Percentiles rank a stretch among this genome's conserved stretches.
These are phyloP conservation scores for Penaeus indicus DNA, from an alignment of 1,140 invertebrate species.

Conservation along the genomic window DNA sequence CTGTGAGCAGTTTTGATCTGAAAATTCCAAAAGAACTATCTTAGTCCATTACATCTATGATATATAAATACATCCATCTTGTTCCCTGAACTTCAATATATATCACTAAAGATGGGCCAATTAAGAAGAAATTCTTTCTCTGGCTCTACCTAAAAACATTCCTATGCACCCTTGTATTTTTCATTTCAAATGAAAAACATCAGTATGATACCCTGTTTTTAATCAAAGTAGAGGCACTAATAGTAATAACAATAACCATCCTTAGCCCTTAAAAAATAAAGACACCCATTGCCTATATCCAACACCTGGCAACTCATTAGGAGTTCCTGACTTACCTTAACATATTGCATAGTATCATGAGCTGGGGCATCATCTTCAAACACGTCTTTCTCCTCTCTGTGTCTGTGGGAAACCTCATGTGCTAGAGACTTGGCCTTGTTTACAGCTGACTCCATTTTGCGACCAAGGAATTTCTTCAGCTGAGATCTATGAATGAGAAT, in stretches of 20 bases:
- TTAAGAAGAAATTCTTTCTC: too few relatives aligned
- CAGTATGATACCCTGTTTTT: too few relatives aligned
- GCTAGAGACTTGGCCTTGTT: constrained; percentile 91
- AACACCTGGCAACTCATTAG: background rate
- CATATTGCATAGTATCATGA: constrained; percentile 83
- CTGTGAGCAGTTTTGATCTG: constrained; percentile 91
- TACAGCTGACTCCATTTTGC: constrained; percentile 88
- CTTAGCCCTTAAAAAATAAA: background rate
- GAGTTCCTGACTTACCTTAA: constrained; percentile 75
- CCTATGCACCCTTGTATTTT: too few relatives aligned
- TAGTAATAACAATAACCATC: too few relatives aligned
- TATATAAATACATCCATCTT: too few relatives aligned
- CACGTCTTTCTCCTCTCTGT: constrained; percentile 87
- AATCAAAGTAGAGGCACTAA: too few relatives aligned
- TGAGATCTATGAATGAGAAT: constrained; percentile 73
- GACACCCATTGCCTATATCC: background rate
- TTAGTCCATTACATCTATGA: background rate
- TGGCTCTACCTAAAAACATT: too few relatives aligned
- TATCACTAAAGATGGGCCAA: too few relatives aligned
- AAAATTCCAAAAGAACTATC: constrained; percentile 56
- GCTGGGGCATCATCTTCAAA: constrained; percentile 86
- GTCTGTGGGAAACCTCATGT: constrained; percentile 83
- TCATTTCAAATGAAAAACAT: too few relatives aligned
- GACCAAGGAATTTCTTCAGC: constrained; percentile 87
- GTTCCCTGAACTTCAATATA: too few relatives aligned